A percentile compares a stretch with the other conserved stretches of the same genome.
Conservation (phyloP, 2,888 invertebrate genomes). For the Noctua fimbriata region DNA sequence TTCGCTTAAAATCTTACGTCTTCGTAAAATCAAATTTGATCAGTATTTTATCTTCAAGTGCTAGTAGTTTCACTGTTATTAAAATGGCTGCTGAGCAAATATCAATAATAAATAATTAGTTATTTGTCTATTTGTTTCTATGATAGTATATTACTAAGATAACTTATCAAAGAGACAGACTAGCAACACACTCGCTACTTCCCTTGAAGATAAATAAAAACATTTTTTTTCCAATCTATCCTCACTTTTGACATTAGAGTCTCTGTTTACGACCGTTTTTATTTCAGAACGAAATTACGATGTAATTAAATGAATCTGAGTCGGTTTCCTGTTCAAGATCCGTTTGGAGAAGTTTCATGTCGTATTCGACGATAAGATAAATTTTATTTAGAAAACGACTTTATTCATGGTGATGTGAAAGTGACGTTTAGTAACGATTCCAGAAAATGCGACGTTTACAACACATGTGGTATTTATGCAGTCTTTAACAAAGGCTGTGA, state of each 20-base stretch:
- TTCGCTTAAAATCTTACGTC: slow-evolving; percentile 7
- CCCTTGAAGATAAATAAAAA: slow-evolving; percentile 49
- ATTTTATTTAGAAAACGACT: slow-evolving; percentile 46
- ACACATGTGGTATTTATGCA: slow-evolving; percentile 18
- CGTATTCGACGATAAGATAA: slow-evolving; percentile 43
- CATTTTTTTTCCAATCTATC: slow-evolving; percentile 45
- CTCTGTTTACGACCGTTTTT: slow-evolving; percentile 65
- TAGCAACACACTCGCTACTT: slow-evolving; percentile 31
- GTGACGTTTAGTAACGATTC: slow-evolving; percentile 38
- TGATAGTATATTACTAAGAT: slow-evolving; percentile 23
- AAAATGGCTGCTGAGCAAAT: slow-evolving; percentile 6
- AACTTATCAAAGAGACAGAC: slow-evolving; percentile 37
- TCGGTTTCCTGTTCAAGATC: slow-evolving; percentile 69
- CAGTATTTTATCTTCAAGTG: neutral
- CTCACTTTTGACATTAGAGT: slow-evolving; percentile 51
- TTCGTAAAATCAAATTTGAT: neutral
- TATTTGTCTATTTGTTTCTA: slow-evolving; percentile 4
- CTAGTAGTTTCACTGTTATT: neutral
- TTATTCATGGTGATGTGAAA: slow-evolving; percentile 43
- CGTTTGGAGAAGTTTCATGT: slow-evolving; percentile 50
- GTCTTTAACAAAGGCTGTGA: slow-evolving; percentile 42
- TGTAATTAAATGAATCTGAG: slow-evolving; percentile 73
- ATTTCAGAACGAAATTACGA: slow-evolving; percentile 65
- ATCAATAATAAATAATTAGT: neutral
- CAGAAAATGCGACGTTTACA: slow-evolving; percentile 32